Evolutionary conservation across 2,888 invertebrate genomes (phyloP).

Genomic region (Trissoscelio sp.): DNA sequence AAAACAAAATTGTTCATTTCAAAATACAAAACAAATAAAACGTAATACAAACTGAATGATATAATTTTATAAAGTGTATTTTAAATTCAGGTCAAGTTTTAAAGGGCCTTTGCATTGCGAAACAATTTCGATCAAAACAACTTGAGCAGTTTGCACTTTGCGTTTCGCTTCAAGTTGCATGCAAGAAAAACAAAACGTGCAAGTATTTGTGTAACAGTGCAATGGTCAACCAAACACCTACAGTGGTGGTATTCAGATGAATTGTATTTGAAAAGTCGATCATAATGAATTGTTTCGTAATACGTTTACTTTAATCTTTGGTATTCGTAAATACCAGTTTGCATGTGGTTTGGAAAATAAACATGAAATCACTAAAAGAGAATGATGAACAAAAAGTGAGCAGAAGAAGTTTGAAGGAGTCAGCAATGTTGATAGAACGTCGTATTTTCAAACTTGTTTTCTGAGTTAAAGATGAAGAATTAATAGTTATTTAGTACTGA

Average conservation of each 20-base stretch:
- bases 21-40: neutral
- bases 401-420: neutral
- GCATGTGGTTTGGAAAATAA: slow-evolving; percentile 46
- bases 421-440: neutral
- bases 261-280: slow-evolving; percentile 42
- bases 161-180: slow-evolving; percentile 8
- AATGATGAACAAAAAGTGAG: slow-evolving; percentile 16
- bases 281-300: slow-evolving; percentile 28
- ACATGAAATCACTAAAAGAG: slow-evolving; percentile 28
- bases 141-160: slow-evolving; percentile 15
- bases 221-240: slow-evolving; percentile 33
- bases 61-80: slow-evolving; percentile 7
- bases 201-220: slow-evolving; percentile 9
- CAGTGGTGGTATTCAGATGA: slow-evolving; percentile 7
- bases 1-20: neutral
- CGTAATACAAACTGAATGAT: neutral
- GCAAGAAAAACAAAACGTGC: slow-evolving; percentile 11
- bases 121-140: slow-evolving; percentile 36
- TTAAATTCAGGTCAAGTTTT: slow-evolving; percentile 23
- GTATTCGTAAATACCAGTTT: slow-evolving; percentile 24
- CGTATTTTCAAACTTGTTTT: neutral
- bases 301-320: slow-evolving; percentile 38
- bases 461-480: too few species aligned
- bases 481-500: too few species aligned
- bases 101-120: neutral